phyloP scores from a whole-genome alignment of 2,797 vertebrate species.

The Ptychadena robeensis region DNA sequence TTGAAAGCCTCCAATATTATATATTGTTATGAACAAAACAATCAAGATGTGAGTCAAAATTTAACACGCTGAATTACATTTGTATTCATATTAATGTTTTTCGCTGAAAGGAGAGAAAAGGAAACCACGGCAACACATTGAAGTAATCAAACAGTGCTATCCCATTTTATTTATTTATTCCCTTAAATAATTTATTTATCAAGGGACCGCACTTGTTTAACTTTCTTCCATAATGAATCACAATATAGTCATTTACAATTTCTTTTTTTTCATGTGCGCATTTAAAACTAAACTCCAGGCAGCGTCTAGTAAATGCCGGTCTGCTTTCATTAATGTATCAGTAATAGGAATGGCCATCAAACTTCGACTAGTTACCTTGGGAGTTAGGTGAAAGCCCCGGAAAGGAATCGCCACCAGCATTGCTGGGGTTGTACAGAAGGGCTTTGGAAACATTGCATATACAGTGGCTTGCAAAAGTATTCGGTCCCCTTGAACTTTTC shows the following conservation, averaged over 20 bases:
- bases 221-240: constrained; percentile 40
- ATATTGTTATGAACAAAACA: constrained; percentile 38
- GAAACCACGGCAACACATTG: constrained; percentile 9
- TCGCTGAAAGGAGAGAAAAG: constrained; percentile 8
- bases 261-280: constrained; percentile 9
- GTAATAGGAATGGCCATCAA: too few relatives aligned
- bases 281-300: neutral
- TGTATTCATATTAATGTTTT: constrained; percentile 52
- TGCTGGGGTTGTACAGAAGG: too few relatives aligned
- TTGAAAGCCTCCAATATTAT: constrained; percentile 17
- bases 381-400: too few relatives aligned
- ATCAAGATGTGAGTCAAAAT: constrained; percentile 33
- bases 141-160: constrained; percentile 55
- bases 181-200: constrained; percentile 45
- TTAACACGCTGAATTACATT: constrained; percentile 37
- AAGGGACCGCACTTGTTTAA: constrained; percentile 30
- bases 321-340: too few relatives aligned
- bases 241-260: constrained; percentile 12
- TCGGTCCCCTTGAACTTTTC: too few relatives aligned
- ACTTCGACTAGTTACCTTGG: too few relatives aligned
- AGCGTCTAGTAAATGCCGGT: too few relatives aligned
- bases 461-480: too few relatives aligned
- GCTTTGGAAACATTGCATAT: too few relatives aligned
- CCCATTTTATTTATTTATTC: constrained; percentile 52
- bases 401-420: too few relatives aligned